Base-by-base conservation (phyloP, 2,888 invertebrate genomes). In the Lycophotia porphyrea region DNA sequence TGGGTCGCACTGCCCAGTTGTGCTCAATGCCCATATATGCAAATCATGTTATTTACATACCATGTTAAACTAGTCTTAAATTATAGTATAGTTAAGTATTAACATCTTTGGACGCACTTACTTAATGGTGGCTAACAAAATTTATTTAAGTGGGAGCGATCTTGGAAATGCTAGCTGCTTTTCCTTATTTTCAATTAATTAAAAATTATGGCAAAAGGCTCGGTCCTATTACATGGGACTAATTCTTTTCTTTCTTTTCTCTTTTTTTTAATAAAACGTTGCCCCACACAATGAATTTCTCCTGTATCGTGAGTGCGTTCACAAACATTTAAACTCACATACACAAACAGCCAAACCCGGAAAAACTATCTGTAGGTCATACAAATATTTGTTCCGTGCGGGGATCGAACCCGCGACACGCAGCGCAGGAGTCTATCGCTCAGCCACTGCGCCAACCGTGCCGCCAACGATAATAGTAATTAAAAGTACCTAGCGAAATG, bases 41-140 rank as follows among this genome's bases (percentile, higher is more conserved):
- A 72, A 77, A 81, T 77, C 61, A 70, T 34, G 68, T 61, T 72
- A 81, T 81, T 81, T 76, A 61, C 80, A 76, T 71, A 55, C 71
- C 39, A 66, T 34, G 42, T 58, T 55, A 8, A 63, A 60, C 24
- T 66, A 67, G 71, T 58, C 47, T 74, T 64, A 75, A 39, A 80
- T 74, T 74, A 80, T 61, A 34, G 39, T 60, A 39, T 31, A 55
- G 27, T 42, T 58, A 58, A 42, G 31, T 68, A 34, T 80, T 61
- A 52, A 74, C 42, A 21, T 65, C 64, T 80, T n/a, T 47, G 27
- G 63, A 34, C 24, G 47, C 21, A 67, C 27, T 63, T 63, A 47
- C 67, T 73, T n/a, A 63, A 79, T 63, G 36, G 15, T 0, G 7
- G 11, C 31, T 27, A 2, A 34, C 1, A 2, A 69, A 31, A 47